Evolutionary conservation across 2,113 vertebrate genomes (phyloP).

Genomic region (Ciconia stormi): DNA sequence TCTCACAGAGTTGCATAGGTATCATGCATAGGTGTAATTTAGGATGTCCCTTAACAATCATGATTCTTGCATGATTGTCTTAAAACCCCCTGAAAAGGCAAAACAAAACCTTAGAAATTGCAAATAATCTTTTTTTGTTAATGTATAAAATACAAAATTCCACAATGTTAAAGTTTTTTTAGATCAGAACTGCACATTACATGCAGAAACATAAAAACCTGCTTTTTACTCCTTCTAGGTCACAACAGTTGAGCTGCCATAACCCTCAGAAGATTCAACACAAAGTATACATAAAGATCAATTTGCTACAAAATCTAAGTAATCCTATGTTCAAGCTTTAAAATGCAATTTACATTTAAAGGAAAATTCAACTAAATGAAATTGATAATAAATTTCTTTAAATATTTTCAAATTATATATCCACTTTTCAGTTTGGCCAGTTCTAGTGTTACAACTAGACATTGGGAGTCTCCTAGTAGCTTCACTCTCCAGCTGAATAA

Average conservation of each 20-base stretch:
- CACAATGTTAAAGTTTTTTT: not conserved
- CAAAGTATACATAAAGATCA: not conserved
- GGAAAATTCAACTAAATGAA: too few relatives aligned
- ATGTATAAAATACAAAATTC: not conserved
- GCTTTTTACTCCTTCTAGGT: not conserved
- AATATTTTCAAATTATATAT: not conserved
- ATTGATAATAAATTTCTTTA: too few relatives aligned
- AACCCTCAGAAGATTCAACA: not conserved
- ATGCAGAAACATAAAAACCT: not conserved
- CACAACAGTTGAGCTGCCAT: not conserved
- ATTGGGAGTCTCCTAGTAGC: not conserved
- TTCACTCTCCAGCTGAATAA: not conserved
- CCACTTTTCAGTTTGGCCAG: not conserved
- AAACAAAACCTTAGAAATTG: not conserved
- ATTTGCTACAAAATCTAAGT: not conserved
- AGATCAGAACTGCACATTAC: not conserved
- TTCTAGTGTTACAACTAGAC: not conserved
- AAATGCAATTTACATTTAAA: not conserved
- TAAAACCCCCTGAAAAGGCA: not conserved
- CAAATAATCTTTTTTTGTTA: not conserved
- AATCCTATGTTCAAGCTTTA: not conserved
- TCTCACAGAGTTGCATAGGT: not conserved
- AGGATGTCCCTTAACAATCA: not conserved
- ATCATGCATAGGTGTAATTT: not conserved
- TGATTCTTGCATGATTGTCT: not conserved